Evolutionary conservation across 2,797 vertebrate species (phyloP), one percentile per base, ranked within the genome.

Genomic region (Eulemur mongoz): DNA sequence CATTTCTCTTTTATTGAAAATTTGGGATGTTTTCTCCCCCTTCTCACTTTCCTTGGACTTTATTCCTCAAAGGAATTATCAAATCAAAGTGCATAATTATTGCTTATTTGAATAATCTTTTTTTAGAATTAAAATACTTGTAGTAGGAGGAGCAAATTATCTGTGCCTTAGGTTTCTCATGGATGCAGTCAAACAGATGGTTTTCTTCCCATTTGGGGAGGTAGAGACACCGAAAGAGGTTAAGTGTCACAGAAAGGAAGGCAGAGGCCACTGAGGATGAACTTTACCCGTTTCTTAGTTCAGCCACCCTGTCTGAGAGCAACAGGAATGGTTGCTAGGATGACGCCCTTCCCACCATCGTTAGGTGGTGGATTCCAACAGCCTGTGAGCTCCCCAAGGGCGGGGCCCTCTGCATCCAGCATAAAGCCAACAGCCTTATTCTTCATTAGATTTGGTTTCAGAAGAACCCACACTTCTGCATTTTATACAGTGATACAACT

Each of bases 31-130:
- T 86, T 83, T 69, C 52, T 70, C 40, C 43, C 27, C 38, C 20
- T 18, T 76, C 48, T 81, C 14, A 17, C 57, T 95, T 83, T 40
- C 50, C 70, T 79, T 43, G 1, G 14, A 92, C 32, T 81, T 94
- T 82, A 91, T 83, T 94, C n/a, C 52, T 94, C 75, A 83, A 88
- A 92, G 14, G 75, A 96, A 20, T 80, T 96, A 84, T 54, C 27
- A 85, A 45, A 81, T 85, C 79, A 79, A 87, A 90, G 40, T 35
- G 32, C 43, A 57, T 82, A 43, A 65, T 40, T n/a, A 5, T 91
- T 87, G 70, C 10, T 63, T 87, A 88, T 80, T 83, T 84, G 82
- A 85, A 45, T 57, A 70, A 48, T 76, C 50, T 72, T 70, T 43
- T 94, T 88, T 91, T 48, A 45, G 45, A 50, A 94, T 76, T 89